phyloP scores from a whole-genome alignment of 1,140 invertebrate genomes.

The Vanessa tameamea region DNA sequence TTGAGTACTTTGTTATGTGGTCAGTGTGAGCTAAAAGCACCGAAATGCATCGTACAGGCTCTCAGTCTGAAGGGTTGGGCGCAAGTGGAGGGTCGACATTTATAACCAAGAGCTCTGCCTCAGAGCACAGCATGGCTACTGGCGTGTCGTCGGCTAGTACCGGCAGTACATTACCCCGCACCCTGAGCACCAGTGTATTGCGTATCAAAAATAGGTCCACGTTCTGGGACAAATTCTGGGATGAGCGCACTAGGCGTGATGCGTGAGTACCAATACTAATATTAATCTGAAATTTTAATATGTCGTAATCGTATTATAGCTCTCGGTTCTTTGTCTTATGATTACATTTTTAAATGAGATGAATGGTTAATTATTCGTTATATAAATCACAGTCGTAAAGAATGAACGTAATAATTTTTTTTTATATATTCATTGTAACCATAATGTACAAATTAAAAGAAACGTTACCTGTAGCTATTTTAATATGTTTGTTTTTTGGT shows the following conservation, averaged over 20 bases:
- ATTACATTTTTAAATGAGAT: not conserved
- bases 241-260: slow-evolving; percentile 84
- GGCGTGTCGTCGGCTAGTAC: slow-evolving; percentile 72
- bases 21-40: slow-evolving; percentile 60
- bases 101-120: slow-evolving; percentile 75
- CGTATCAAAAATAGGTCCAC: slow-evolving; percentile 86
- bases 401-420: too few species aligned
- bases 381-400: too few species aligned
- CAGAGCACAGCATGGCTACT: slow-evolving; percentile 80
- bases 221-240: slow-evolving; percentile 92
- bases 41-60: slow-evolving; percentile 81
- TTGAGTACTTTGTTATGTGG: slow-evolving; percentile 56
- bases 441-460: too few species aligned
- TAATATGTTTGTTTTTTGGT: too few species aligned
- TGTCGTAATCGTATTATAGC: not conserved
- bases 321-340: too few species aligned
- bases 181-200: slow-evolving; percentile 89
- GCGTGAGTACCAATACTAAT: slow-evolving; percentile 81
- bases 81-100: slow-evolving; percentile 59
- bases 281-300: not conserved
- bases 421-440: too few species aligned
- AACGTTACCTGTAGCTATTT: too few species aligned
- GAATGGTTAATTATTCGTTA: not conserved
- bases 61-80: slow-evolving; percentile 74
- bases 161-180: slow-evolving; percentile 84